Evolutionary conservation across 2,888 invertebrate genomes (phyloP).

Genomic region (Cataglyphis cursor): DNA sequence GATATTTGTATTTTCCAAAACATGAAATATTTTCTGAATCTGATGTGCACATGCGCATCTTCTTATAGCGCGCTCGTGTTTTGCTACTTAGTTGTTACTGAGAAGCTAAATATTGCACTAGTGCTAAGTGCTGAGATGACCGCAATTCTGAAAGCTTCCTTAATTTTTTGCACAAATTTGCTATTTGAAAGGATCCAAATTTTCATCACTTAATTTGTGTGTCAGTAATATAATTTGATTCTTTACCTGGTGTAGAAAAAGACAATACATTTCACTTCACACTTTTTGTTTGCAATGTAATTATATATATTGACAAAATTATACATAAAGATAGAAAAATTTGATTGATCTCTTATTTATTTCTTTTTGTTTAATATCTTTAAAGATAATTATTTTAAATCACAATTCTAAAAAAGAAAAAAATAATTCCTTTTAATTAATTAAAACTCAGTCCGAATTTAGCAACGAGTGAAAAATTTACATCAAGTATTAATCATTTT

Average conservation of each 20-base stretch:
- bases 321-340: background rate
- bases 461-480: background rate
- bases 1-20: slow-evolving; percentile 26
- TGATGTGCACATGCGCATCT: background rate
- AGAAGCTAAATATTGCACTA: slow-evolving; percentile 31
- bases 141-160: slow-evolving; percentile 4
- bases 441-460: background rate
- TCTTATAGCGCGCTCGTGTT: background rate
- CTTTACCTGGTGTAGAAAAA: background rate
- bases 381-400: background rate
- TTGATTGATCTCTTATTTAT: background rate
- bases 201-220: background rate
- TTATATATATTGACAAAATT: no score
- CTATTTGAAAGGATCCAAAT: background rate
- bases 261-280: background rate
- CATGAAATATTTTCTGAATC: slow-evolving; percentile 8
- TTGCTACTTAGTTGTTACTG: background rate
- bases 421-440: background rate
- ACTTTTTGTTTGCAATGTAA: background rate
- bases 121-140: background rate
- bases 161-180: slow-evolving; percentile 5
- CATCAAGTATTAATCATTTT: no score
- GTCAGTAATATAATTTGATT: background rate
- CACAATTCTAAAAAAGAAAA: background rate
- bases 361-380: background rate